Base-by-base conservation (phyloP, 2,113 vertebrate genomes). In the Gila orcuttii region DNA sequence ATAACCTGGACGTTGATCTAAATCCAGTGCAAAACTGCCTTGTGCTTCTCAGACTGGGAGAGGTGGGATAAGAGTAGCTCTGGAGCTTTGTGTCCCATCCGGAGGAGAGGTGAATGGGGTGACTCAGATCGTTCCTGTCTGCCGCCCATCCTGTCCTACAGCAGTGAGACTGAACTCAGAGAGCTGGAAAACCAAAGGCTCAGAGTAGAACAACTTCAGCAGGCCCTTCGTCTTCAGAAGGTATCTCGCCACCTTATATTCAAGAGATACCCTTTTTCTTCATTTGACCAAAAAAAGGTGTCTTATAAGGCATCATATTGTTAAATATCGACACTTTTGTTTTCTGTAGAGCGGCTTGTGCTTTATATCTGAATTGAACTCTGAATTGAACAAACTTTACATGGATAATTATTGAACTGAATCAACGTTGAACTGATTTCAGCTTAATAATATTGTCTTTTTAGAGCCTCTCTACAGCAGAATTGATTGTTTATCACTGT, bases 221-320 rank as follows among this genome's bases (percentile, higher is more conserved):
- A 97, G 91, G 95, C 96, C 91, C 80, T 95, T n/a, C 82, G 93
- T 83, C 91, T 98, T 1, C 95, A 99, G 45, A 96, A 96, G 96
- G 98, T 5, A 17, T 39, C 66, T 69, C 36, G 39, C 33, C 36
- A 1, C 2, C 3, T 73, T 17, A 28, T 9, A 50, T 75, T 50
- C n/a, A 74, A 13, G 42, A 75, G 7, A 25, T 4, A 74, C 11
- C 13, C 3, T 62, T 55, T 66, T 23, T 36, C 10, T 52, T 23
- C 1, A 33, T 50, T 57, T 21, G 39, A 13, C 15, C 21, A 36
- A 0, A 86, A 52, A 28, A 69, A 69, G 31, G 31, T 36, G 31
- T 88, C 12, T 71, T 23, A 19, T 69, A 7, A 69, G 28, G 15
- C 28, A 69, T 5, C 33, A 7, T 68, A 19, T 33, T 68, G 28